phyloP scores from a whole-genome alignment of 2,113 vertebrate species.

The Leiothrix lutea region DNA sequence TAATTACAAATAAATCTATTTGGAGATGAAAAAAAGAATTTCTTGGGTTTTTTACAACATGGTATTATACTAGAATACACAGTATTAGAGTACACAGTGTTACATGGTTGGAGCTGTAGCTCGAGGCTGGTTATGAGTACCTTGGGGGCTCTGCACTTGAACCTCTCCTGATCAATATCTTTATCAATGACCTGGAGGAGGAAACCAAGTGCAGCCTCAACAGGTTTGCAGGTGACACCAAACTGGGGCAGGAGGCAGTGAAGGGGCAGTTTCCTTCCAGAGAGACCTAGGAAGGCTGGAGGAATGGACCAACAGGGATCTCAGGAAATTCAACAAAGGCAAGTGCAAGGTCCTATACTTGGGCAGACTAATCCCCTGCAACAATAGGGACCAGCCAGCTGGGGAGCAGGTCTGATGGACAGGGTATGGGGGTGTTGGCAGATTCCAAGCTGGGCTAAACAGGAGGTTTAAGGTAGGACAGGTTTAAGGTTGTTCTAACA shows the following conservation, averaged over 20 bases:
- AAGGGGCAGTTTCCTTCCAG: not conserved
- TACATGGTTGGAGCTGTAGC: not conserved
- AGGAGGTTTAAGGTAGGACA: not conserved
- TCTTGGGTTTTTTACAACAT: not conserved
- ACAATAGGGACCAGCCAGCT: accelerated
- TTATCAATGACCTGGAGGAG: not conserved
- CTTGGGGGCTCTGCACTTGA: not conserved
- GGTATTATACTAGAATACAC: not conserved
- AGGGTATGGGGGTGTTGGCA: not conserved
- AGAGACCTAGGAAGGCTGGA: not conserved
- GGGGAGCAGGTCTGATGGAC: not conserved
- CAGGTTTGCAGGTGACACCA: not conserved
- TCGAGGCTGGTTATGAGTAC: not conserved
- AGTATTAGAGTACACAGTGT: not conserved
- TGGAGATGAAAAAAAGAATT: not conserved
- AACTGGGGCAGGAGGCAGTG: accelerated
- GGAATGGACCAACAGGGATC: not conserved
- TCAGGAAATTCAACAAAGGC: not conserved
- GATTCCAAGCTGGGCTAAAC: not conserved
- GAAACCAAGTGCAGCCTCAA: not conserved
- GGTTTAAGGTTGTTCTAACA: not conserved
- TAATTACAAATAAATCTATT: not conserved
- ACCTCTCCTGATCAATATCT: not conserved
- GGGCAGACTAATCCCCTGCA: not conserved
- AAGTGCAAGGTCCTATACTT: not conserved